These are phyloP conservation scores for Shinisaurus crocodilurus DNA, from an alignment of 2,113 vertebrate species.

Conservation along the genomic window DNA sequence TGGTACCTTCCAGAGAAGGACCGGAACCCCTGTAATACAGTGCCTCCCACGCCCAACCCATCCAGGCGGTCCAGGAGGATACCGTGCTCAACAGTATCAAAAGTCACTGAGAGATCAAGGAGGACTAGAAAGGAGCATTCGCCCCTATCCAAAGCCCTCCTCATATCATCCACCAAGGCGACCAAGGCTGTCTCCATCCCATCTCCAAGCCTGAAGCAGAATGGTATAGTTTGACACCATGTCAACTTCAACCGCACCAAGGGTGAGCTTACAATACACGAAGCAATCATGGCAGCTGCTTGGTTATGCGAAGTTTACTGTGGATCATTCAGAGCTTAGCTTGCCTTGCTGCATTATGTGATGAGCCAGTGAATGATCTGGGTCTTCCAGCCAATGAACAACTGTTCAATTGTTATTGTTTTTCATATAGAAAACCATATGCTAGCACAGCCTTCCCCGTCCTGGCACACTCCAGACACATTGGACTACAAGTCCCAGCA, in stretches of 20 bases:
- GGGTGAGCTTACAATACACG: background rate
- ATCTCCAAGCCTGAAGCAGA: no score
- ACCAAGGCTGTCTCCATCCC: no score
- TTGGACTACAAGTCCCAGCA: background rate
- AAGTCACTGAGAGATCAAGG: no score
- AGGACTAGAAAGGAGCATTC: no score
- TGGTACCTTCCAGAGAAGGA: no score
- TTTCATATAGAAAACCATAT: background rate
- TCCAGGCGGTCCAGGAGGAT: no score
- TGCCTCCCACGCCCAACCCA: no score
- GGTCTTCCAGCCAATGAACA: background rate
- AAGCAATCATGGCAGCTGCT: background rate
- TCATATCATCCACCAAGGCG: no score
- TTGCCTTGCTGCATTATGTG: background rate
- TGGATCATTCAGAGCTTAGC: background rate
- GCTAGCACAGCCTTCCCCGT: no score
- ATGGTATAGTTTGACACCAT: background rate
- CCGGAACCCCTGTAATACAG: no score
- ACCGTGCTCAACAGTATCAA: no score
- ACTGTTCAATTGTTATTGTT: background rate
- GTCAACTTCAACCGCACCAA: background rate
- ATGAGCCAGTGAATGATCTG: background rate
- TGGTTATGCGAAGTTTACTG: background rate
- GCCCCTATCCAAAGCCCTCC: no score
- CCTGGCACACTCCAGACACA: background rate